phyloP scores from a whole-genome alignment of 2,888 invertebrate species.

The Pachycephus smyrnensis region DNA sequence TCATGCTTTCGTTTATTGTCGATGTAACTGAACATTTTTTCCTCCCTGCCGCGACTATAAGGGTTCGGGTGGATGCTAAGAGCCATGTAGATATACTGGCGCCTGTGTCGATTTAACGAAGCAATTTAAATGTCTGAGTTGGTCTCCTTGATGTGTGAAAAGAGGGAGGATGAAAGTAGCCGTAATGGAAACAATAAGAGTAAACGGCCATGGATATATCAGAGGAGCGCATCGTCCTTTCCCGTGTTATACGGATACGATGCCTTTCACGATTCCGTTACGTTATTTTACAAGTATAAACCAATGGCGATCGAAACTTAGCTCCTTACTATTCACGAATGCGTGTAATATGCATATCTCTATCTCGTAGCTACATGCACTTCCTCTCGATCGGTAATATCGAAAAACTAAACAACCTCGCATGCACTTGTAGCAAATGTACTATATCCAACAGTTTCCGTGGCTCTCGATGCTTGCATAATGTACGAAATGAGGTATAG shows the following conservation, averaged over 20 bases:
- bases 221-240: neutral
- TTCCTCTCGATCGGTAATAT: too few relatives aligned
- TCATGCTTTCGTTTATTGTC: conserved; percentile 39
- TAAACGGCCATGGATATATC: conserved; percentile 15
- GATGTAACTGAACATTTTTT: conserved; percentile 22
- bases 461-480: conserved; percentile 8
- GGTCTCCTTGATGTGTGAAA: conserved; percentile 16
- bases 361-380: too few relatives aligned
- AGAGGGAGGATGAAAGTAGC: conserved; percentile 13
- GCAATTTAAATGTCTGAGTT: conserved; percentile 49
- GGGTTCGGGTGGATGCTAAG: conserved; percentile 2
- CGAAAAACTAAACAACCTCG: too few relatives aligned
- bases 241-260: too few relatives aligned
- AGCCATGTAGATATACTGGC: conserved; percentile 26
- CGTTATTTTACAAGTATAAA: too few relatives aligned
- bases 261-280: too few relatives aligned
- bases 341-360: too few relatives aligned
- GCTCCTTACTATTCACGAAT: too few relatives aligned
- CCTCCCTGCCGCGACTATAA: conserved; percentile 13
- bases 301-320: too few relatives aligned
- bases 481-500: conserved; percentile 23
- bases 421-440: too few relatives aligned
- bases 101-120: conserved; percentile 46
- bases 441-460: too few relatives aligned
- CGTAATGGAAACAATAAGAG: conserved; percentile 20